Percentiles rank a stretch among this genome's conserved stretches.
Evolutionary conservation across 2,888 invertebrate genomes (phyloP).

Genomic region (Folsomia manolachei): DNA sequence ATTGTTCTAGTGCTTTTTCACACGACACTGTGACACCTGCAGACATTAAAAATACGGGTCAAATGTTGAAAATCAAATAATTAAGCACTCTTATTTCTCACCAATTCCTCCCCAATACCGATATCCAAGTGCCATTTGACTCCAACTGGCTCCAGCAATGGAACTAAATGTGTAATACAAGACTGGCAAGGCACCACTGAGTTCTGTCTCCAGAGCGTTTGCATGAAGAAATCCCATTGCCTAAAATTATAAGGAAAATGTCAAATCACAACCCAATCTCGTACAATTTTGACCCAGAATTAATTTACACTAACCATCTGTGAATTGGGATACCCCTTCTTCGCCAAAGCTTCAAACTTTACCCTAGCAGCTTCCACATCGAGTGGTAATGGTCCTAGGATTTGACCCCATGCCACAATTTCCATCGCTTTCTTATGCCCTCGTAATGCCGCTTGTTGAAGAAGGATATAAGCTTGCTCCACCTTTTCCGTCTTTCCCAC

Average conservation of each 20-base stretch:
- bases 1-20: slow-evolving; percentile 70
- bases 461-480: slow-evolving; percentile 69
- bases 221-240: slow-evolving; percentile 81
- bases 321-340: slow-evolving; percentile 75
- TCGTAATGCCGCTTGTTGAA: slow-evolving; percentile 73
- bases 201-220: slow-evolving; percentile 79
- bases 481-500: slow-evolving; percentile 60
- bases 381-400: slow-evolving; percentile 77
- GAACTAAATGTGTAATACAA: slow-evolving; percentile 91
- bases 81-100: not conserved
- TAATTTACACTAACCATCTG: slow-evolving; percentile 69
- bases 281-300: not conserved
- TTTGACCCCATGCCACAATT: slow-evolving; percentile 80
- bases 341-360: slow-evolving; percentile 72
- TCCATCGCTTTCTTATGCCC: slow-evolving; percentile 80
- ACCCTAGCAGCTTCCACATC: slow-evolving; percentile 72
- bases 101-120: slow-evolving; percentile 89
- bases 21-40: slow-evolving; percentile 73
- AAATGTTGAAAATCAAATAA: not conserved
- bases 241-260: slow-evolving; percentile 55
- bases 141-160: slow-evolving; percentile 83
- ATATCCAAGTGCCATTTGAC: slow-evolving; percentile 96
- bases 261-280: not conserved
- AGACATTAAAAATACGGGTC: not conserved
- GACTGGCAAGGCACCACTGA: slow-evolving; percentile 81